Evolutionary conservation across 2,888 invertebrate species (phyloP).

Genomic region (Pinctada fucata): DNA sequence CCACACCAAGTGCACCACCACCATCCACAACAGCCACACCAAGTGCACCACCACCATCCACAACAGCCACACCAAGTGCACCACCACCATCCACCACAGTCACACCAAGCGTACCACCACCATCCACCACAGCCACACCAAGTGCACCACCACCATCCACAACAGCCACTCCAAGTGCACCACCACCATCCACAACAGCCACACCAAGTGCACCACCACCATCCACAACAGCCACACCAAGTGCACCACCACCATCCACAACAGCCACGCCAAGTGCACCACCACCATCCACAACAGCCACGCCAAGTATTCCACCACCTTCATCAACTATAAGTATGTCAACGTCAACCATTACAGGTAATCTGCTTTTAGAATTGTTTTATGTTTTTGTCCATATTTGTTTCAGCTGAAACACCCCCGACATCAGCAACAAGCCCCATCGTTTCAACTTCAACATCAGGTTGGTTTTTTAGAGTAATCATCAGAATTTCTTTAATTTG

Average conservation of each 20-base stretch:
- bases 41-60: slow-evolving; percentile 3
- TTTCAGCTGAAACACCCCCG: neutral
- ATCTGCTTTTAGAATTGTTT: neutral
- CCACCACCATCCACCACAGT: neutral
- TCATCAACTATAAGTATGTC: neutral
- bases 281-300: slow-evolving; percentile 3
- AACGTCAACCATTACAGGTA: neutral
- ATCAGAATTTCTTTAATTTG: too few relatives aligned
- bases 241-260: slow-evolving; percentile 1
- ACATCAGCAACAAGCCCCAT: neutral
- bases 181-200: slow-evolving; percentile 3
- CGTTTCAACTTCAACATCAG: too few relatives aligned
- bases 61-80: neutral
- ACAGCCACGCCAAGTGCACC: slow-evolving; percentile 1
- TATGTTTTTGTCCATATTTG: neutral
- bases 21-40: neutral
- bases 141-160: slow-evolving; percentile 3
- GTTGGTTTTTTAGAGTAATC: too few relatives aligned
- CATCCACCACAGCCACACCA: neutral
- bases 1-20: neutral
- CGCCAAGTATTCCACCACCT: slow-evolving; percentile 1
- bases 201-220: slow-evolving; percentile 3
- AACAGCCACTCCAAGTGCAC: neutral
- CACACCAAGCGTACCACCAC: neutral
- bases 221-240: slow-evolving; percentile 1